phyloP scores from a whole-genome alignment of 2,113 vertebrate genomes.

The Lepus europaeus region DNA sequence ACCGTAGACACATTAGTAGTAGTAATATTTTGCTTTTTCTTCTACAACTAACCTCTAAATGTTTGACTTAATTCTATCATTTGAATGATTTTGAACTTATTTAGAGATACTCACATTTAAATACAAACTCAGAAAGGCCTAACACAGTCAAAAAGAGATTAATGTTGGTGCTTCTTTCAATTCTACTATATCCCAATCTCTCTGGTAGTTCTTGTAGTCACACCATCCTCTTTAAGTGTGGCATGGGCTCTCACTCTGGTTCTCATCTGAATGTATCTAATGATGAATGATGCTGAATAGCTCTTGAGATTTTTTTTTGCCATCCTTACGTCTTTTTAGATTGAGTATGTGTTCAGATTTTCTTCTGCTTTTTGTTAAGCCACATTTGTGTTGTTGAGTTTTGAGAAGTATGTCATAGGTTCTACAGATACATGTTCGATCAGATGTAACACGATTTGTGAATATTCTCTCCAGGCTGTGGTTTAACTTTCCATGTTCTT shows the following conservation, averaged over 20 bases:
- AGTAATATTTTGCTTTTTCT: background rate
- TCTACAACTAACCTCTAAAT: background rate
- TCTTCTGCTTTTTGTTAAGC: background rate
- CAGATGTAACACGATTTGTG: background rate
- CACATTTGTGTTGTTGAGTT: background rate
- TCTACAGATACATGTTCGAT: background rate
- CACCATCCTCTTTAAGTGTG: background rate
- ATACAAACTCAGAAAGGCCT: background rate
- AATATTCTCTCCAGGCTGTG: background rate
- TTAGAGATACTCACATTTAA: background rate
- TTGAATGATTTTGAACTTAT: slow-evolving; percentile 2
- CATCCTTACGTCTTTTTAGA: background rate
- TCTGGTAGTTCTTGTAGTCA: too few relatives aligned
- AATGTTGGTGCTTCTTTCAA: background rate
- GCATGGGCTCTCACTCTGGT: background rate
- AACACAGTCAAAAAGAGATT: background rate
- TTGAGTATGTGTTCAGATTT: background rate
- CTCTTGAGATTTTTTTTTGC: background rate
- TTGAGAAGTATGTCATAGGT: background rate
- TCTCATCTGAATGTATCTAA: slow-evolving; percentile 8
- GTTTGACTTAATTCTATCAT: background rate
- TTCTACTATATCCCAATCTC: background rate
- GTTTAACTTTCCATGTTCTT: background rate
- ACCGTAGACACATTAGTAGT: background rate
- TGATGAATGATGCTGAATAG: background rate